Base-by-base conservation (phyloP, 2,113 vertebrate genomes). In the Bettongia penicillata region DNA sequence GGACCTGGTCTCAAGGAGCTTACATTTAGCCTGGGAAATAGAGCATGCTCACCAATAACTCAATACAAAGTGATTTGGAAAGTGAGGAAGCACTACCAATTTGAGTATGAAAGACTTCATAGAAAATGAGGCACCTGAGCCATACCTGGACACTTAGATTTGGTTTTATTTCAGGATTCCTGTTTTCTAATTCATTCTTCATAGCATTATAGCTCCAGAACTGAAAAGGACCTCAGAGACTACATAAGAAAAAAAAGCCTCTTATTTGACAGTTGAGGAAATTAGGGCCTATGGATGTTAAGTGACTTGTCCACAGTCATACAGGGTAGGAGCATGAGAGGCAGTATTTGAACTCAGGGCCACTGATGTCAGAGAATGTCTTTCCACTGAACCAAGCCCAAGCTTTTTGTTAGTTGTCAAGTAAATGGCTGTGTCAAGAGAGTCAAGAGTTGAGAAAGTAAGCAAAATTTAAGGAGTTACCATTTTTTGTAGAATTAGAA, bases 401-500 rank as follows among this genome's bases (percentile, higher is more conserved):
- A 68, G 25, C 7, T 28, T 57, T 19, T 16, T 43, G 93, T 47
- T 68, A n/a, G 2, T 77, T 92, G 22, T 12, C 51, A 95, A 90
- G 51, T 90, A 8, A 0, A 10, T 91, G 9, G 55, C 91, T 91
- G 19, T 68, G 0, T 94, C 92, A 3, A 3, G 48, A 48, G 48
- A 48, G 48, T 95, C n/a, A 14, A 91, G 53, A 92, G 48, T 95
- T 47, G 22, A 91, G 53, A 92, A 51, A 31, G 50, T 3, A 52
- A 52, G 7, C 24, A 91, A 48, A 51, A 53, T 31, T 90, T 16
- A 24, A 11, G 48, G 22, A 94, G 90, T 23, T 96, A 91, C 31
- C 92, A 47, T 53, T 94, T 61, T 51, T 93, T 93, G 57, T 93
- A 14, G 61, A 31, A 94, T 16, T 93, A 90, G 51, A 48, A 68